These are phyloP conservation scores for Strigamia maritima DNA, from an alignment of 2,888 invertebrate species.

Conservation along the genomic window DNA sequence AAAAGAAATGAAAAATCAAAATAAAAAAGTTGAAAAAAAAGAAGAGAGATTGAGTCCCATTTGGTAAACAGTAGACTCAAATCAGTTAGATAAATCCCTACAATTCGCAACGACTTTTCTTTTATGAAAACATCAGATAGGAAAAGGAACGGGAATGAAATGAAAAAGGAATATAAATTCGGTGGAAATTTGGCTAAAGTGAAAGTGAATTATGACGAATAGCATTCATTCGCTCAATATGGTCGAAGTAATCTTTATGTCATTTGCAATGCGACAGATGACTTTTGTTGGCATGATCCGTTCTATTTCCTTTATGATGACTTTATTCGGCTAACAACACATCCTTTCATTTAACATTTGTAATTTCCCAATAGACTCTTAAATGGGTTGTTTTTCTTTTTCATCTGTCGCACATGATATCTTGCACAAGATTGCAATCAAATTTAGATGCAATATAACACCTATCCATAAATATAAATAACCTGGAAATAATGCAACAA, in stretches of 20 bases:
- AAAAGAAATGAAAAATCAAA: neutral
- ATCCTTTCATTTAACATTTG: neutral
- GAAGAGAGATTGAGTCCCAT: neutral
- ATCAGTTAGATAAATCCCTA: constrained; percentile 18
- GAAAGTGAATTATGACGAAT: constrained; percentile 21
- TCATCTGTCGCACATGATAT: neutral
- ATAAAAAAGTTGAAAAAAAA: neutral
- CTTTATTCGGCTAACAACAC: neutral
- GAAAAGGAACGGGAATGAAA: neutral
- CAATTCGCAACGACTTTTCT: constrained; percentile 7
- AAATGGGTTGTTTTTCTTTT: neutral
- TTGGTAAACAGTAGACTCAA: constrained; percentile 24
- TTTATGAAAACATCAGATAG: neutral
- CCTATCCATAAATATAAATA: neutral
- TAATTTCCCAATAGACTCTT: constrained; percentile 8
- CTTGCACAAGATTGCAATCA: neutral
- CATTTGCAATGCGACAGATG: neutral
- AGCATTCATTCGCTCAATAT: constrained; percentile 2
- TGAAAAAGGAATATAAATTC: neutral
- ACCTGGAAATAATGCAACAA: neutral
- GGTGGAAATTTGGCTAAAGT: neutral
- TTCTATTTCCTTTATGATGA: neutral
- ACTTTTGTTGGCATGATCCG: neutral
- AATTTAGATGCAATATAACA: neutral
- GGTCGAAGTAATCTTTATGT: constrained; percentile 1